Evolutionary conservation across 2,113 vertebrate genomes (phyloP).

Genomic region (Corythornis cristatus): DNA sequence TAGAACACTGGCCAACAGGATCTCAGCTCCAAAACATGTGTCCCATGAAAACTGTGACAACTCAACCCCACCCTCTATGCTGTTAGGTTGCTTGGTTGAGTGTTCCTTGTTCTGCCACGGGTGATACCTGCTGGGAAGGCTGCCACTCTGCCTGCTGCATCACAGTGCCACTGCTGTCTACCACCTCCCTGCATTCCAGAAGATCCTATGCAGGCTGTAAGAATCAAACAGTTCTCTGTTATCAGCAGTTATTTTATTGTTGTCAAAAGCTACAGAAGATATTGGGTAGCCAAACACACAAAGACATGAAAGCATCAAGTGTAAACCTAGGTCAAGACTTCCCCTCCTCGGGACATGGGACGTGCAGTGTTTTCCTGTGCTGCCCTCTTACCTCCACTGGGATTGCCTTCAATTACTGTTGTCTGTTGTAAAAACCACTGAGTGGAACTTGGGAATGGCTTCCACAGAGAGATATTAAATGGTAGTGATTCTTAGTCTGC

Average conservation of each 20-base stretch:
- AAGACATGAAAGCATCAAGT: not conserved
- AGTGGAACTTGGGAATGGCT: not conserved
- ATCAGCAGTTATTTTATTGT: slow-evolving; percentile 47
- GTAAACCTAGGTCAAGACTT: not conserved
- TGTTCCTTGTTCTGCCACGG: not conserved
- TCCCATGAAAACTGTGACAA: not conserved
- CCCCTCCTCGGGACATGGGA: not conserved
- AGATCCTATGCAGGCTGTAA: slow-evolving; percentile 14
- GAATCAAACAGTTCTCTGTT: slow-evolving; percentile 28
- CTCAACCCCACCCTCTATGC: not conserved
- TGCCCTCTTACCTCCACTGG: not conserved
- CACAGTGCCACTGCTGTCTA: not conserved
- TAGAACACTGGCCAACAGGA: not conserved
- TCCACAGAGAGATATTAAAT: slow-evolving; percentile 6
- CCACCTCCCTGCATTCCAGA: not conserved
- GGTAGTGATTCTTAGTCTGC: slow-evolving; percentile 2
- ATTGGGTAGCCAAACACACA: not conserved
- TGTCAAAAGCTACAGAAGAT: slow-evolving; percentile 48
- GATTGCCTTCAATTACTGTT: not conserved
- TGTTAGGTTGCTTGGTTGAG: not conserved
- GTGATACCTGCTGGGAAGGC: not conserved
- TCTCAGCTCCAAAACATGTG: not conserved
- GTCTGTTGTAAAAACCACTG: not conserved
- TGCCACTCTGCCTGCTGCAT: not conserved
- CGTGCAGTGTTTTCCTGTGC: not conserved